phyloP scores from a whole-genome alignment of 1,140 invertebrate species.

The Heliconius himera region DNA sequence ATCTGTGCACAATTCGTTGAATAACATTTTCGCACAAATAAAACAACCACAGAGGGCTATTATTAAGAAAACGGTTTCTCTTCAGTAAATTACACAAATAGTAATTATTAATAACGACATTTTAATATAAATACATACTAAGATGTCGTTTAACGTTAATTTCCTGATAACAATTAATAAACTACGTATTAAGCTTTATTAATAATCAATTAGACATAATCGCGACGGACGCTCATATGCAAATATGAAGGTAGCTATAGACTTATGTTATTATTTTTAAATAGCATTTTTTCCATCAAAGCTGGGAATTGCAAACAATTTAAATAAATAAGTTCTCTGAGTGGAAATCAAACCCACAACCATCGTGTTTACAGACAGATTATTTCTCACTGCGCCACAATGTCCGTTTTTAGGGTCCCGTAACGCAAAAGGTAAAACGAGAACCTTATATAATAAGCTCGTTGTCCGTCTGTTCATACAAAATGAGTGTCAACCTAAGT shows the following conservation, averaged over 20 bases:
- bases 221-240: background rate
- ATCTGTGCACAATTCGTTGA: background rate
- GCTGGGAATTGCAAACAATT: too few species aligned
- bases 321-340: too few species aligned
- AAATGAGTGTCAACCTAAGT: too few species aligned
- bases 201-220: background rate
- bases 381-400: too few species aligned
- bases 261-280: background rate
- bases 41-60: background rate
- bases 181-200: background rate
- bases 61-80: background rate
- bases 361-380: too few species aligned
- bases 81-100: constrained; percentile 5
- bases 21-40: background rate
- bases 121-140: background rate
- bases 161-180: background rate
- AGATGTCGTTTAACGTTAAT: background rate
- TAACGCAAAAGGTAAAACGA: too few species aligned
- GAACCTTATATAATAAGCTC: too few species aligned
- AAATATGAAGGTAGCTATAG: background rate
- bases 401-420: too few species aligned
- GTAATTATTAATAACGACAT: background rate
- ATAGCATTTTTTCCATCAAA: background rate
- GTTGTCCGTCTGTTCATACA: too few species aligned
- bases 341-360: too few species aligned